phyloP scores from a whole-genome alignment of 2,113 vertebrate genomes.

The Gallinago undulata region DNA sequence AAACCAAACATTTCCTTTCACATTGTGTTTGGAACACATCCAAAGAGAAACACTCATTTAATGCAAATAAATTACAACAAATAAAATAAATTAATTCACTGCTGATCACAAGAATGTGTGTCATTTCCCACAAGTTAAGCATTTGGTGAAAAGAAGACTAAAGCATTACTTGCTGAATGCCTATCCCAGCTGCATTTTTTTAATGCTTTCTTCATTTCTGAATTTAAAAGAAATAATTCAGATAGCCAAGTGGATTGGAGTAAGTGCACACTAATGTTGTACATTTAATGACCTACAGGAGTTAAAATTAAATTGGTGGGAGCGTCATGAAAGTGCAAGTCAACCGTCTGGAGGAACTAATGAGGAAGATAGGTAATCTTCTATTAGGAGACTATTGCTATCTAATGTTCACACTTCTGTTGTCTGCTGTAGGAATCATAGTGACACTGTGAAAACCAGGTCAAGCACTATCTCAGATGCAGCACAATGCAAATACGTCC shows the following conservation, averaged over 20 bases:
- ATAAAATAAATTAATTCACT: background rate
- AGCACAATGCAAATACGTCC: background rate
- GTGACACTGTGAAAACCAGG: background rate
- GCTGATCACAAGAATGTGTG: background rate
- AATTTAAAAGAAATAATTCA: background rate
- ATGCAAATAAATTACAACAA: background rate
- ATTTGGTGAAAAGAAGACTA: background rate
- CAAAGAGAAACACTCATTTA: background rate
- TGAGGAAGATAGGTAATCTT: background rate
- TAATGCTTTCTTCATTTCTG: background rate
- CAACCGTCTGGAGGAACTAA: background rate
- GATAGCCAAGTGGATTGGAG: background rate
- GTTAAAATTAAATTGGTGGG: background rate
- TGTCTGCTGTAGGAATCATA: background rate
- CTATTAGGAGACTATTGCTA: background rate
- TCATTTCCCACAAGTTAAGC: background rate
- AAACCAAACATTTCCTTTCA: background rate
- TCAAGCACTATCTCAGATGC: background rate
- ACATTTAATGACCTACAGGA: background rate
- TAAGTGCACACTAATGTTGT: background rate
- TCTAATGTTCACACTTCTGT: background rate
- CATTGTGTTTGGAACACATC: background rate
- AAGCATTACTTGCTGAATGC: background rate
- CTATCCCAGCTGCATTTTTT: background rate
- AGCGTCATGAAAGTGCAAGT: background rate